These are phyloP conservation scores for Euzophera pinguis DNA, from an alignment of 2,888 invertebrate genomes.

Conservation along the genomic window DNA sequence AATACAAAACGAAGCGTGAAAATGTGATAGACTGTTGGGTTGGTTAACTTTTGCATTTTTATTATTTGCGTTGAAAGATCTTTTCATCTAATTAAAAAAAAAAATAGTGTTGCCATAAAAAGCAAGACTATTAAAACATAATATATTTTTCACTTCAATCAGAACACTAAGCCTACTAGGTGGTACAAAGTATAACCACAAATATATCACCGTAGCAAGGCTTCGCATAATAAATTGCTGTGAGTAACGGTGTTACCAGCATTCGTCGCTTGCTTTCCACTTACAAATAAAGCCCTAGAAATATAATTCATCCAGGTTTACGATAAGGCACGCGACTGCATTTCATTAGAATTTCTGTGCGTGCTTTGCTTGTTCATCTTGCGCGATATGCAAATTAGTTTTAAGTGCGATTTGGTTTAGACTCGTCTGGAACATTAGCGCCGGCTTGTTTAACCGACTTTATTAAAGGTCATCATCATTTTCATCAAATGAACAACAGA, in stretches of 20 bases:
- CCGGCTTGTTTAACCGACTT: too few relatives aligned
- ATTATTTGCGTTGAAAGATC: too few relatives aligned
- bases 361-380: slow-evolving; percentile 6
- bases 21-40: too few relatives aligned
- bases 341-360: slow-evolving; percentile 7
- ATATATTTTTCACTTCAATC: neutral
- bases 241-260: neutral
- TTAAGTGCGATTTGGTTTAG: neutral
- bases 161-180: neutral
- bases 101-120: too few relatives aligned
- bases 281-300: slow-evolving; percentile 6
- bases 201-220: neutral
- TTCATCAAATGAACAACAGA: too few relatives aligned
- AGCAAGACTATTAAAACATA: neutral
- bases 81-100: too few relatives aligned
- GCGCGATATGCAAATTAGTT: slow-evolving; percentile 3
- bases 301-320: slow-evolving; percentile 6
- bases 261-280: slow-evolving; percentile 2
- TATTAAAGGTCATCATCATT: too few relatives aligned
- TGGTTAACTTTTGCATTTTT: too few relatives aligned
- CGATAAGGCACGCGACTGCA: slow-evolving; percentile 6
- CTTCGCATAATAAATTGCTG: neutral
- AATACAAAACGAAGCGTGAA: too few relatives aligned
- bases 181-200: neutral
- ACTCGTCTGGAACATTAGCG: neutral